Evolutionary conservation across 2,888 invertebrate genomes (phyloP).

Genomic region (Chloroclystis v-ata): DNA sequence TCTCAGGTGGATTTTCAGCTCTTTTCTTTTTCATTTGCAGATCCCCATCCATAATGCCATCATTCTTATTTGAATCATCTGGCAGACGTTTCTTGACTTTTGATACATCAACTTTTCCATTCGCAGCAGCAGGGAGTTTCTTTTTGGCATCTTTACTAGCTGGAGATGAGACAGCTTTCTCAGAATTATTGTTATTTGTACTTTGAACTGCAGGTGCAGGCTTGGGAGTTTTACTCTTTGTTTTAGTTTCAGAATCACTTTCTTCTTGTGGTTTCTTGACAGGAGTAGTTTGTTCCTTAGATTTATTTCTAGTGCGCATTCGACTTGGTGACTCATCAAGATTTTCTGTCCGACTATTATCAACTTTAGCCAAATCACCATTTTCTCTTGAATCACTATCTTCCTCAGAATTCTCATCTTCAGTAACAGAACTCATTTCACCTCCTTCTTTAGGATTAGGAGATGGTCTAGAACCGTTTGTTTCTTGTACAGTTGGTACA

Average conservation of each 20-base stretch:
- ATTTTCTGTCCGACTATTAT: slow-evolving; percentile 84
- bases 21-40: slow-evolving; percentile 78
- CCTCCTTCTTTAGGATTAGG: slow-evolving; percentile 83
- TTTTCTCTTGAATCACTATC: slow-evolving; percentile 96
- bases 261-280: slow-evolving; percentile 71
- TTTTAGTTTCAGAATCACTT: slow-evolving; percentile 69
- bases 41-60: slow-evolving; percentile 80
- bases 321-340: slow-evolving; percentile 91
- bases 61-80: slow-evolving; percentile 76
- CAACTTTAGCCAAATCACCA: slow-evolving; percentile 88
- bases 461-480: slow-evolving; percentile 79
- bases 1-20: slow-evolving; percentile 79
- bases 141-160: slow-evolving; percentile 65
- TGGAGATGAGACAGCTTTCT: slow-evolving; percentile 63
- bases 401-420: slow-evolving; percentile 95
- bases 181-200: slow-evolving; percentile 63
- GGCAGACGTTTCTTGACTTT: slow-evolving; percentile 79
- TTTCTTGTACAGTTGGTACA: slow-evolving; percentile 70
- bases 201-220: slow-evolving; percentile 57
- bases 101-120: slow-evolving; percentile 73
- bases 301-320: slow-evolving; percentile 92
- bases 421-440: slow-evolving; percentile 88
- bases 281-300: slow-evolving; percentile 84
- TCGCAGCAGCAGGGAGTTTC: slow-evolving; percentile 47
- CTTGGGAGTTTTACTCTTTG: slow-evolving; percentile 55